Conservation (phyloP, 2,888 invertebrate species). For the Caenorhabditis imperialis region DNA sequence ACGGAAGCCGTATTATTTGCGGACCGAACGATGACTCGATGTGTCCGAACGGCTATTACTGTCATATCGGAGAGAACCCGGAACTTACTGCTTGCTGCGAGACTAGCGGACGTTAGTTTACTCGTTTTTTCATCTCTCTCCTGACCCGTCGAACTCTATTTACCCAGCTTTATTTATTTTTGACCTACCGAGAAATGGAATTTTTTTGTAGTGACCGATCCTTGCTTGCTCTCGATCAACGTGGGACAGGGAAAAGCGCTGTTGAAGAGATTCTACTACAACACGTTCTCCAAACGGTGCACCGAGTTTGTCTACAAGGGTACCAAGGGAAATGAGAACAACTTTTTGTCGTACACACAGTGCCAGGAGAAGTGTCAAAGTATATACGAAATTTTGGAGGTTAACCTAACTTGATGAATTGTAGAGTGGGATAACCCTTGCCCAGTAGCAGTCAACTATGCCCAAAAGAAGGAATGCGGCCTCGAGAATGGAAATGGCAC, state of each 20-base stretch:
- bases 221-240: constrained; percentile 73
- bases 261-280: constrained; percentile 74
- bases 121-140: background rate
- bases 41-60: constrained; percentile 75
- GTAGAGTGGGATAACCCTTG: constrained; percentile 76
- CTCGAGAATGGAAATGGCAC: constrained; percentile 48
- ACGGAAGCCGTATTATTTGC: constrained; percentile 59
- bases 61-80: constrained; percentile 75
- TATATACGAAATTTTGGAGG: constrained; percentile 23
- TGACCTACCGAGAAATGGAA: too few species aligned
- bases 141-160: background rate
- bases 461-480: constrained; percentile 54
- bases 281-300: constrained; percentile 73
- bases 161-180: constrained; percentile 50
- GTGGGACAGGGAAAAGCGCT: constrained; percentile 71
- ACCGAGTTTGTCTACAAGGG: constrained; percentile 75
- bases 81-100: constrained; percentile 76
- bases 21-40: constrained; percentile 63
- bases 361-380: constrained; percentile 74
- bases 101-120: constrained; percentile 71
- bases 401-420: constrained; percentile 9
- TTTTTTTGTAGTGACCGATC: constrained; percentile 70
- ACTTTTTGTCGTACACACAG: constrained; percentile 69
- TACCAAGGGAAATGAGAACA: constrained; percentile 76
- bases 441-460: constrained; percentile 60